phyloP scores from a whole-genome alignment of 2,113 vertebrate genomes.

The Gorsachius goisagi region DNA sequence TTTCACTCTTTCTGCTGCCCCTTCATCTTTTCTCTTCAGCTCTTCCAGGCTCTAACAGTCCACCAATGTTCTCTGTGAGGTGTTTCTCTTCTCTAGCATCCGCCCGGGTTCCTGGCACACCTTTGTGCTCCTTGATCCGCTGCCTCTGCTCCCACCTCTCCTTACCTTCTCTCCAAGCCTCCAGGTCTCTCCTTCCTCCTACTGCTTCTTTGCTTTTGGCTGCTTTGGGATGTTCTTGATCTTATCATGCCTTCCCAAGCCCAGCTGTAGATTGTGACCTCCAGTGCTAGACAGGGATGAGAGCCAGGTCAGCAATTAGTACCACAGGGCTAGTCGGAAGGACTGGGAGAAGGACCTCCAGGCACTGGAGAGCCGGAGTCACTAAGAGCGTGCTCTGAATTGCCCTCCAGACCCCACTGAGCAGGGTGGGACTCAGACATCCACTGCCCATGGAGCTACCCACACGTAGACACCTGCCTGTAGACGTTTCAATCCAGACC shows the following conservation, averaged over 20 bases:
- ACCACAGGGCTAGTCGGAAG: background rate
- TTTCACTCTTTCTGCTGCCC: background rate
- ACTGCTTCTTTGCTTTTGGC: background rate
- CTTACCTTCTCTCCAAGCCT: background rate
- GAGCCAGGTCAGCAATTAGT: background rate
- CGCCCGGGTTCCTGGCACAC: background rate
- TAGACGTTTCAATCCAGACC: background rate
- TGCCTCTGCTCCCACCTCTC: background rate
- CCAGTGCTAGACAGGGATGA: background rate
- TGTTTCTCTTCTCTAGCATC: background rate
- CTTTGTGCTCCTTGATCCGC: background rate
- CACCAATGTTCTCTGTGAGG: background rate
- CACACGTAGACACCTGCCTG: background rate
- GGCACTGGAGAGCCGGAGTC: background rate
- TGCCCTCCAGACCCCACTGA: background rate
- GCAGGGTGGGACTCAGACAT: rapidly evolving
- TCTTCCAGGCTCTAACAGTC: background rate
- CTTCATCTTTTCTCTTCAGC: background rate
- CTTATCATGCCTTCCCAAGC: background rate
- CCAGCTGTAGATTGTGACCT: background rate
- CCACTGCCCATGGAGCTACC: background rate
- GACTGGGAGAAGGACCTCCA: background rate
- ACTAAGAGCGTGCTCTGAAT: background rate
- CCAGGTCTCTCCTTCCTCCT: background rate
- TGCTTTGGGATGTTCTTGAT: background rate